Percentiles rank a stretch among this genome's conserved stretches.
These are phyloP conservation scores for Phoebastria nigripes DNA, from an alignment of 2,797 vertebrate genomes.

Conservation along the genomic window DNA sequence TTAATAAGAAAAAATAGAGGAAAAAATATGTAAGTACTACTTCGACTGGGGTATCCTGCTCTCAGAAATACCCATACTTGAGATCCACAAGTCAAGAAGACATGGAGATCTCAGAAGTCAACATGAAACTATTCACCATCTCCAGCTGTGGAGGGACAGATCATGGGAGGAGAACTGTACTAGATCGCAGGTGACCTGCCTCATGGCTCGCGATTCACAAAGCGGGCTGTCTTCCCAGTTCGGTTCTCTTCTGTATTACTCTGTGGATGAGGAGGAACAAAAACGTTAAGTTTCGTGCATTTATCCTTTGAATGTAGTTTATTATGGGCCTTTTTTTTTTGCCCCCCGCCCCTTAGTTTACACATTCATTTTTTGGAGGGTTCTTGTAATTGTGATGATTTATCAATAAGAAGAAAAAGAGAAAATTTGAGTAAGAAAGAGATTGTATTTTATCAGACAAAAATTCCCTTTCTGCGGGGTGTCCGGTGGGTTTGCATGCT, in stretches of 20 bases:
- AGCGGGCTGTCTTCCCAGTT: neutral
- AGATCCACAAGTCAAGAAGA: neutral
- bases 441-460: neutral
- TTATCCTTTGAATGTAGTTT: neutral
- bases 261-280: neutral
- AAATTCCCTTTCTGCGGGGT: neutral
- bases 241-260: neutral
- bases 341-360: neutral
- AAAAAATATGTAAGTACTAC: neutral
- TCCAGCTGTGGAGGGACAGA: neutral
- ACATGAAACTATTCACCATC: neutral
- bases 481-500: fast-evolving
- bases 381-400: neutral
- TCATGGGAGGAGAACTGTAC: neutral
- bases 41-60: neutral
- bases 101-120: neutral
- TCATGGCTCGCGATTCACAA: neutral
- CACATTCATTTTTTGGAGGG: neutral
- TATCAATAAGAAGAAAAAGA: neutral
- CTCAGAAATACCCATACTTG: neutral
- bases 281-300: neutral
- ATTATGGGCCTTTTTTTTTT: neutral
- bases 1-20: neutral
- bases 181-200: neutral
- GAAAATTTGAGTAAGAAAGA: neutral